Evolutionary conservation across 2,888 invertebrate species (phyloP).

Genomic region (Gastracanthus pulcherrimus): DNA sequence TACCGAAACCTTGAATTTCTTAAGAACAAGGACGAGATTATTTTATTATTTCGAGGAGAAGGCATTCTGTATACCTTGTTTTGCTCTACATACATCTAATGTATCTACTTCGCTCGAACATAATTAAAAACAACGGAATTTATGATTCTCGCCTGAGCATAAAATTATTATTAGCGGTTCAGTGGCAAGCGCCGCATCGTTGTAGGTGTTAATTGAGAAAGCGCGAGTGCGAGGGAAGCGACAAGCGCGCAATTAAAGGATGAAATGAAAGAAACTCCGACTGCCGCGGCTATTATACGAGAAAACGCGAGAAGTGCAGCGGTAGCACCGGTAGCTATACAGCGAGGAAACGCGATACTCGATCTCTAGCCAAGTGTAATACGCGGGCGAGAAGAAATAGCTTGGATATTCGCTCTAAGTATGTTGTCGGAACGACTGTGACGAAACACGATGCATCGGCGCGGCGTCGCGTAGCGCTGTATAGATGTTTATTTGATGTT

Average conservation of each 20-base stretch:
- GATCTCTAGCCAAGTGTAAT: background rate
- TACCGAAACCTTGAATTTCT: background rate
- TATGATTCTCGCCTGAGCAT: no score
- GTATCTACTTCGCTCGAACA: no score
- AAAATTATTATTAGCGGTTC: background rate
- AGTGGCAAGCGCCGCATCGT: no score
- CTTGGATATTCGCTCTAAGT: background rate
- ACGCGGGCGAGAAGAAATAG: background rate
- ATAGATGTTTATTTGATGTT: background rate
- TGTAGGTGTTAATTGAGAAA: constrained; percentile 49
- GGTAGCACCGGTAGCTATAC: background rate
- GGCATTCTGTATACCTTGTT: background rate
- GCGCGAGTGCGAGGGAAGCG: background rate
- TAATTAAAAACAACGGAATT: no score
- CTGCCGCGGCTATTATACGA: no score
- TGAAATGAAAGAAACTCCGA: background rate
- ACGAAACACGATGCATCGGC: background rate
- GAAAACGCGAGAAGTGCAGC: background rate
- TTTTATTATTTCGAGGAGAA: background rate
- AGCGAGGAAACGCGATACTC: background rate
- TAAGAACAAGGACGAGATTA: background rate
- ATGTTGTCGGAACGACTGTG: background rate
- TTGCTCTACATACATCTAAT: no score
- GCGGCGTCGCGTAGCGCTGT: background rate
- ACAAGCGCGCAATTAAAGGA: no score